Evolutionary conservation across 2,888 invertebrate species (phyloP).

Genomic region (Rosalia funebris): DNA sequence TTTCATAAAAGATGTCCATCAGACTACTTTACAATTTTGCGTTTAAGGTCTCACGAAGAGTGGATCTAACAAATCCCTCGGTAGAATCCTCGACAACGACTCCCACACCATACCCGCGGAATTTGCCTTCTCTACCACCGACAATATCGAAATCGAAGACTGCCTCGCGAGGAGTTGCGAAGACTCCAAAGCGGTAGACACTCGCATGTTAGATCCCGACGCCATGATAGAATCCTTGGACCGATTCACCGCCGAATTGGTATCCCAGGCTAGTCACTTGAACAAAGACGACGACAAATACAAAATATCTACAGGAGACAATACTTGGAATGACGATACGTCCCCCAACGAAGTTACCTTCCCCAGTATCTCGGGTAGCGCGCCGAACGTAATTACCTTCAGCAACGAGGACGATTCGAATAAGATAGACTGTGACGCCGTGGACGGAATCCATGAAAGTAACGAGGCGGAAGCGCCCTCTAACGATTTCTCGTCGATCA

Average conservation of each 20-base stretch:
- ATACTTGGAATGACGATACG: conserved; percentile 85
- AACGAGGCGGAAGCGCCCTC: conserved; percentile 48
- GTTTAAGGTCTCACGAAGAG: conserved; percentile 60
- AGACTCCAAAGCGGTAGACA: conserved; percentile 53
- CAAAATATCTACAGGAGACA: conserved; percentile 63
- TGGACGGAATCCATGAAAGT: conserved; percentile 42
- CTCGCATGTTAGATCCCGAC: conserved; percentile 69
- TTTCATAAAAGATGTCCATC: no score
- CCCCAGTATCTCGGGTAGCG: conserved; percentile 82
- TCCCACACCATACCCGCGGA: background rate
- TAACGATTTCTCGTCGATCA: conserved; percentile 65
- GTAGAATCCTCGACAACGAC: conserved; percentile 43
- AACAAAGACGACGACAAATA: conserved; percentile 62
- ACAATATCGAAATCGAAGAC: conserved; percentile 46
- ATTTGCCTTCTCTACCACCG: conserved; percentile 21
- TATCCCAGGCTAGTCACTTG: conserved; percentile 73
- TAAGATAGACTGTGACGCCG: conserved; percentile 38
- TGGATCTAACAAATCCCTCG: conserved; percentile 63
- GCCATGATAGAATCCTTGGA: conserved; percentile 76
- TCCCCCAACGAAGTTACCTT: conserved; percentile 83
- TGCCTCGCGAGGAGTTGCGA: conserved; percentile 56
- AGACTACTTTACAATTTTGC: no score
- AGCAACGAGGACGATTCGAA: conserved; percentile 67
- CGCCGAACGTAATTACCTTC: conserved; percentile 76
- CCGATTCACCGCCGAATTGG: conserved; percentile 72